Percentiles rank a stretch among this genome's conserved stretches.
Conservation (phyloP, 2,113 vertebrate species). For the Microcebus griseorufus region DNA sequence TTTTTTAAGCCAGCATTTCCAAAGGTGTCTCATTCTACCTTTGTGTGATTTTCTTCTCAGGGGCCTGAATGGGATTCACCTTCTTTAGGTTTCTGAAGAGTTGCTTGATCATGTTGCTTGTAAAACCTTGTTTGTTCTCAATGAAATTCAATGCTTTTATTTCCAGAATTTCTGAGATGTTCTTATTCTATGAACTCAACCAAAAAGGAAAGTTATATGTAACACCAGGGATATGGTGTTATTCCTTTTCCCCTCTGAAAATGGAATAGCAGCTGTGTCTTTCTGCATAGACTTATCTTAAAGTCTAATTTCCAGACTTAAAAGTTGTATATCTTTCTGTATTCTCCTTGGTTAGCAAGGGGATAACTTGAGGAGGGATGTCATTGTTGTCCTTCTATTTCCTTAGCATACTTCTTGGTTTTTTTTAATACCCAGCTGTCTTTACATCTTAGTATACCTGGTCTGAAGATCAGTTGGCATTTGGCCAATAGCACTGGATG, state of each 20-base stretch:
- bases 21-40: background rate
- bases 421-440: background rate
- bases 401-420: background rate
- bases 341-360: background rate
- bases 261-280: background rate
- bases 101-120: background rate
- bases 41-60: background rate
- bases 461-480: background rate
- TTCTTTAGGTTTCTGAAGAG: constrained; percentile 14
- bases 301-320: background rate
- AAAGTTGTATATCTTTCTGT: background rate
- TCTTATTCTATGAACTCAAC: background rate
- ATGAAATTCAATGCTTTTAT: constrained; percentile 14
- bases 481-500: background rate
- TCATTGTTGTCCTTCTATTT: background rate
- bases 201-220: background rate
- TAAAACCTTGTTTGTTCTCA: background rate
- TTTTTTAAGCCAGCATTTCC: constrained; percentile 4
- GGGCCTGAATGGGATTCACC: background rate
- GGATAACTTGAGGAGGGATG: background rate
- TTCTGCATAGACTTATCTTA: background rate
- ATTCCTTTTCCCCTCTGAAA: background rate
- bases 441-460: background rate
- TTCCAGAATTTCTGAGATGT: background rate
- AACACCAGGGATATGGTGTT: background rate